Conservation (phyloP, 2,888 invertebrate genomes). For the Agelastica alni region DNA sequence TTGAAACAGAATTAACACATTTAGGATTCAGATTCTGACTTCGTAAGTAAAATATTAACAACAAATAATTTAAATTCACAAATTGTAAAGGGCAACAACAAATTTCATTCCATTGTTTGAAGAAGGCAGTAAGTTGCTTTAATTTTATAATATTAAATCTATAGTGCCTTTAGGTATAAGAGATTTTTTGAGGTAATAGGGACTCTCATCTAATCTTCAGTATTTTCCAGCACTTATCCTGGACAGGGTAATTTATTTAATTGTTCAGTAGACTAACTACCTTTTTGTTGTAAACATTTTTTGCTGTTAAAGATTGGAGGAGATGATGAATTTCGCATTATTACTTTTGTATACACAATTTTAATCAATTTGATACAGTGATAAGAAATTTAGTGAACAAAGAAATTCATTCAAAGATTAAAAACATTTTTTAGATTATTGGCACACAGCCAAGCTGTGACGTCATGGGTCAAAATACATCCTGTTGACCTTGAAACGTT, state of each 20-base stretch:
- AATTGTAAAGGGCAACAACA: too few relatives aligned
- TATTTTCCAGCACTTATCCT: too few relatives aligned
- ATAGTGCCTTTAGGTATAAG: background rate
- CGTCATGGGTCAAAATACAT: conserved; percentile 32
- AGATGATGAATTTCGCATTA: too few relatives aligned
- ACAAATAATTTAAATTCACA: conserved; percentile 6
- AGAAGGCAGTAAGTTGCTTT: conserved; percentile 12
- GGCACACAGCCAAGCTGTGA: conserved; percentile 35
- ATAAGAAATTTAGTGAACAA: background rate
- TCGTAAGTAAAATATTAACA: conserved; percentile 21
- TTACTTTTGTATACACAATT: too few relatives aligned
- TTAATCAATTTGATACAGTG: too few relatives aligned
- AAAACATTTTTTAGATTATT: conserved; percentile 17
- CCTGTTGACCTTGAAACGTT: conserved; percentile 32
- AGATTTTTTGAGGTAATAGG: background rate
- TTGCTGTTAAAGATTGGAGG: too few relatives aligned
- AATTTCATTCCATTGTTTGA: background rate
- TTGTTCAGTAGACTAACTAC: too few relatives aligned
- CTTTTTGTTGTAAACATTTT: too few relatives aligned
- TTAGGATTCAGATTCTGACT: conserved; percentile 17
- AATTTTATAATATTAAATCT: conserved; percentile 1
- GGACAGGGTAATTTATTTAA: too few relatives aligned
- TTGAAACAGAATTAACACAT: background rate
- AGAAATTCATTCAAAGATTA: background rate
- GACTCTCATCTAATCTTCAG: background rate